Conservation (phyloP, 2,113 vertebrate genomes). For the Rhynchomys soricoides region DNA sequence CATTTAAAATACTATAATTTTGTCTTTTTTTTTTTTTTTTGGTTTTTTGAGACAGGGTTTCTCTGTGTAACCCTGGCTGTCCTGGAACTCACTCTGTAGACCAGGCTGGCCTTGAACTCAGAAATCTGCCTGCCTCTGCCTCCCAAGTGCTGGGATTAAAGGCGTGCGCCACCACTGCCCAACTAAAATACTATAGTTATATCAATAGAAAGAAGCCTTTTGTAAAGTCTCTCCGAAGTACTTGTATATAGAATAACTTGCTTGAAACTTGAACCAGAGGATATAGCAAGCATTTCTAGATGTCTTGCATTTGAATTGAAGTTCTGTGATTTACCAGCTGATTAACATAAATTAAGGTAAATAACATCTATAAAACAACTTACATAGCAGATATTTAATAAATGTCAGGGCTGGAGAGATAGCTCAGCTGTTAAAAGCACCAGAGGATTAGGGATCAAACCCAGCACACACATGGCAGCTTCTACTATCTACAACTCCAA, state of each 20-base stretch:
- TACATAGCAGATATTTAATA: constrained; percentile 52
- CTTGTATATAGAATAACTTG: constrained; percentile 45
- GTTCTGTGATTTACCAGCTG: constrained; percentile 27
- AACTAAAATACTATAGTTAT: constrained; percentile 37
- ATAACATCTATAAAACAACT: constrained; percentile 29
- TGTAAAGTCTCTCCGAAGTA: constrained; percentile 47
- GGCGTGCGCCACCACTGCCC: no score
- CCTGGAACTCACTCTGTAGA: no score
- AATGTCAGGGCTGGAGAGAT: not conserved
- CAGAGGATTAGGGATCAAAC: not conserved
- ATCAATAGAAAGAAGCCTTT: constrained; percentile 26
- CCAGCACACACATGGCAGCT: not conserved
- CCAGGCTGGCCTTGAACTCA: no score
- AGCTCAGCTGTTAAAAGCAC: not conserved
- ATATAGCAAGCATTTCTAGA: constrained; percentile 29
- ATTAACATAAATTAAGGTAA: constrained; percentile 44
- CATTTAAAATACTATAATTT: constrained; percentile 31
- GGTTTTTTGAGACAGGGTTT: no score
- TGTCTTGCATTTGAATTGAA: constrained; percentile 41
- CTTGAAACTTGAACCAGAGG: constrained; percentile 23
- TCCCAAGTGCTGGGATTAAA: no score
- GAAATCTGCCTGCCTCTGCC: no score
- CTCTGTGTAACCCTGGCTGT: no score
- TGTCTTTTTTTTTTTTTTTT: no score
- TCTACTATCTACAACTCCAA: not conserved